Conservation (phyloP, 2,888 invertebrate genomes). For the Erebia aethiops region DNA sequence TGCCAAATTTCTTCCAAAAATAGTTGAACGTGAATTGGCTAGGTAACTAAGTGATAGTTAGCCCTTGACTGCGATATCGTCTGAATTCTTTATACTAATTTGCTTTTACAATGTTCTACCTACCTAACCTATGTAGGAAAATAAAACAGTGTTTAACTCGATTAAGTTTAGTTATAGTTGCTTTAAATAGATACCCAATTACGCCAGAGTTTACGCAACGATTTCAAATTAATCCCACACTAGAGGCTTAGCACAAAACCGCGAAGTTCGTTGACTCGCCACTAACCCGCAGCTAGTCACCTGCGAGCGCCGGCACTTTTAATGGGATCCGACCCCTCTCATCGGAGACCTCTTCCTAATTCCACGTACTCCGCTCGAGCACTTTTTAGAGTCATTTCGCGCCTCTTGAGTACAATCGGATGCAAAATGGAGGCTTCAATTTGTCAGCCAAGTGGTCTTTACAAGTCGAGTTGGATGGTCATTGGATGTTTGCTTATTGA, state of each 20-base stretch:
- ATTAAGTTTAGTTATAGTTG: not conserved
- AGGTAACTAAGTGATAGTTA: too few relatives aligned
- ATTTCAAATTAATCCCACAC: conserved; percentile 28
- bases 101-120: not conserved
- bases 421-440: conserved; percentile 61
- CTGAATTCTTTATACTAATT: too few relatives aligned
- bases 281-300: conserved; percentile 35
- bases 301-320: conserved; percentile 47
- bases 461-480: conserved; percentile 28
- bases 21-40: too few relatives aligned
- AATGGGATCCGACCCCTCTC: conserved; percentile 61
- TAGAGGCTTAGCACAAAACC: conserved; percentile 16
- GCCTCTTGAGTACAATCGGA: conserved; percentile 69
- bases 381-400: conserved; percentile 71
- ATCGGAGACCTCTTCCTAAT: conserved; percentile 62
- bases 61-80: too few relatives aligned
- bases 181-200: not conserved
- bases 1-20: too few relatives aligned
- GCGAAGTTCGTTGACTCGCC: conserved; percentile 32
- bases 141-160: not conserved
- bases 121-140: not conserved
- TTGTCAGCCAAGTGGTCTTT: conserved; percentile 44
- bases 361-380: conserved; percentile 61
- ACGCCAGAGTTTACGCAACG: conserved; percentile 10
- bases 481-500: conserved; percentile 30